phyloP scores from a whole-genome alignment of 92 coral and sea anemone species.

The Actinostola sp. region DNA sequence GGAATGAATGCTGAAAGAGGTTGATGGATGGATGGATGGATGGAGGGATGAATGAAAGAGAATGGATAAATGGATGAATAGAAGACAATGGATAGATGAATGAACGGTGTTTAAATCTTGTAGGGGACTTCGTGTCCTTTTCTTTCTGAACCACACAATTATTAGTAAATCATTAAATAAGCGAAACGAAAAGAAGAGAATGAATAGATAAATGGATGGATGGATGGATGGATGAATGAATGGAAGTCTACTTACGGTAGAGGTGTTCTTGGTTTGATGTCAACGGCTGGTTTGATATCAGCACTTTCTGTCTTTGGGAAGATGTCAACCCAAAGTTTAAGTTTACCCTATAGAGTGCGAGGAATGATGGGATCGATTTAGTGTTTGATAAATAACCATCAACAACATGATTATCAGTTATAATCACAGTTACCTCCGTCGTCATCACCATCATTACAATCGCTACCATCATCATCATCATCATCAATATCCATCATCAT shows the following conservation, averaged over 20 bases:
- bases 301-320: slow-evolving; percentile 59
- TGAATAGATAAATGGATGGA: neutral
- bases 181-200: too few species aligned
- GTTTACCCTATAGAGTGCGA: slow-evolving; percentile 62
- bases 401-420: neutral
- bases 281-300: slow-evolving; percentile 62
- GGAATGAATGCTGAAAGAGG: neutral
- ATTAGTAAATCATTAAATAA: too few species aligned
- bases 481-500: neutral
- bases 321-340: slow-evolving; percentile 92
- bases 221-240: neutral
- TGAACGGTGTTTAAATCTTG: too few species aligned
- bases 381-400: neutral
- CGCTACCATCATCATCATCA: too few species aligned
- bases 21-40: neutral
- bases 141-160: too few species aligned
- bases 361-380: neutral
- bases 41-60: neutral
- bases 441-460: neutral
- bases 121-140: too few species aligned
- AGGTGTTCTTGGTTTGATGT: slow-evolving; percentile 82
- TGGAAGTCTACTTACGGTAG: slow-evolving; percentile 55
- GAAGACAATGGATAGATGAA: neutral
- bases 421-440: neutral
- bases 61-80: neutral